These are phyloP conservation scores for Proctacanthus coquilletti DNA, from an alignment of 1,140 invertebrate genomes.

Conservation along the genomic window DNA sequence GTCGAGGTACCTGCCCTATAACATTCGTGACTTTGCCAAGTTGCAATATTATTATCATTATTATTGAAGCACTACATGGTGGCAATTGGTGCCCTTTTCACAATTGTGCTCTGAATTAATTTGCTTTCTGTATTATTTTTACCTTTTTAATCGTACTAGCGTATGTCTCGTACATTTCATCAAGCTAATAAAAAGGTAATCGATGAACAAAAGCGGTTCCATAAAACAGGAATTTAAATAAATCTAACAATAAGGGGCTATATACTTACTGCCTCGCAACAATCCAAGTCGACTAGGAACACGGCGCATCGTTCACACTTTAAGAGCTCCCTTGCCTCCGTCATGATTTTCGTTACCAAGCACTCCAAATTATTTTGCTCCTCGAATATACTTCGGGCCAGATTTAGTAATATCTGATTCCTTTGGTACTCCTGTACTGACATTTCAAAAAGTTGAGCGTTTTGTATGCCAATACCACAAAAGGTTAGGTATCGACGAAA, in stretches of 20 bases:
- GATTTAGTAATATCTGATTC: conserved; percentile 80
- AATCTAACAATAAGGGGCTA: too few relatives aligned
- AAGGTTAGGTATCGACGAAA: conserved; percentile 83
- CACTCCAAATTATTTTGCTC: conserved; percentile 87
- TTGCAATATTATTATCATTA: too few relatives aligned
- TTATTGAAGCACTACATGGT: too few relatives aligned
- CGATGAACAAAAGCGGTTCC: background rate
- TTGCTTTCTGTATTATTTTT: too few relatives aligned
- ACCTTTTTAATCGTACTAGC: too few relatives aligned
- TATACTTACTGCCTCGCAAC: conserved; percentile 68
- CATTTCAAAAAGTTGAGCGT: conserved; percentile 90
- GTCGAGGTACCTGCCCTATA: too few relatives aligned
- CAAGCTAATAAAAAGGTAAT: too few relatives aligned
- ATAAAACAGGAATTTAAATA: background rate
- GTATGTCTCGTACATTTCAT: too few relatives aligned
- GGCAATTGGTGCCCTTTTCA: too few relatives aligned
- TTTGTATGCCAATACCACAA: conserved; percentile 93
- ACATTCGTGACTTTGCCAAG: too few relatives aligned
- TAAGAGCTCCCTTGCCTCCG: conserved; percentile 77
- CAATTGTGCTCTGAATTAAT: too few relatives aligned
- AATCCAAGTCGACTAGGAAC: conserved; percentile 71
- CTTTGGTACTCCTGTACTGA: conserved; percentile 84
- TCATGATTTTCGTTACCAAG: conserved; percentile 92
- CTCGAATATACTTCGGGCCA: conserved; percentile 80
- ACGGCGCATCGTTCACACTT: conserved; percentile 88